Conservation (phyloP, 2,113 vertebrate genomes). For the Cyanistes caeruleus region DNA sequence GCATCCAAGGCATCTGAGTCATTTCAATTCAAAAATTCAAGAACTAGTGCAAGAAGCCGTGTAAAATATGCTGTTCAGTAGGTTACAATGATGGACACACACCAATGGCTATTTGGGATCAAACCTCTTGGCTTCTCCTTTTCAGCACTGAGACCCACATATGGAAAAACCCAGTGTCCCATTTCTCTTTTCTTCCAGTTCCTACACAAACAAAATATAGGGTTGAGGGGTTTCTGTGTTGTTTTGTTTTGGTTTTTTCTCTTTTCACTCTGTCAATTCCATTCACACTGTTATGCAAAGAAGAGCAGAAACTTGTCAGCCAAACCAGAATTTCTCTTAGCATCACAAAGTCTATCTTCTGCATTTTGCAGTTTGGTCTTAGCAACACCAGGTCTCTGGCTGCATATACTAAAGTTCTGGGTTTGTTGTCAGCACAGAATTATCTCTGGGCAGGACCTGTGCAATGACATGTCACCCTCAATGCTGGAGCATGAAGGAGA, state of each 20-base stretch:
- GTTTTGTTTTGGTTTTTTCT: not conserved
- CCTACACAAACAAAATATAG: not conserved
- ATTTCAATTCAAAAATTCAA: not conserved
- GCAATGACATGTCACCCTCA: not conserved
- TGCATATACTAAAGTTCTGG: not conserved
- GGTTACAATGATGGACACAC: no score
- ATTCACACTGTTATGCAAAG: not conserved
- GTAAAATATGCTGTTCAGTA: not conserved
- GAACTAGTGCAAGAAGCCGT: not conserved
- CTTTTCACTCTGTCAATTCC: not conserved
- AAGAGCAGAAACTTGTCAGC: not conserved
- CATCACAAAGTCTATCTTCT: not conserved
- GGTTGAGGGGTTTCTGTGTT: not conserved
- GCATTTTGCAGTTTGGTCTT: not conserved
- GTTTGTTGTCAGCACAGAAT: not conserved
- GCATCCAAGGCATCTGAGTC: not conserved
- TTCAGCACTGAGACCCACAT: not conserved
- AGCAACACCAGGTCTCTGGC: not conserved
- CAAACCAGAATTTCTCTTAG: not conserved
- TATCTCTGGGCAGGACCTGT: not conserved
- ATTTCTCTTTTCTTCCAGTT: not conserved
- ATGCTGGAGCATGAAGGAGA: not conserved
- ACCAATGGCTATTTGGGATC: not conserved
- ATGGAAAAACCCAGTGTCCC: not conserved
- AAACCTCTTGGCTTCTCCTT: not conserved